Base-by-base conservation (phyloP, 2,113 vertebrate species). In the Hippolais icterina region DNA sequence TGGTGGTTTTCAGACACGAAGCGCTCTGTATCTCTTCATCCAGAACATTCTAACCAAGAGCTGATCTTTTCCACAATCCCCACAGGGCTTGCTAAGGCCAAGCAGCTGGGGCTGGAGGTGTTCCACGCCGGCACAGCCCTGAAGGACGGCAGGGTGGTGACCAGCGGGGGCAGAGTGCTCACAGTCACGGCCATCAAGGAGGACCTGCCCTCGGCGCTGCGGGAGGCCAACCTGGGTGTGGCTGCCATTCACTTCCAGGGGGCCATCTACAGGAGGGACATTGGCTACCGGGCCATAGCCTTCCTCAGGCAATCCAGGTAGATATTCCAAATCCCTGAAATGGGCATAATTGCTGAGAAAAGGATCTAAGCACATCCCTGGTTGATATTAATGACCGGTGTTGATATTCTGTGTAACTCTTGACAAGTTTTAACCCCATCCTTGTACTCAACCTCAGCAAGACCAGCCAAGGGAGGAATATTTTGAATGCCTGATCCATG, bases 51-150 rank as follows among this genome's bases (percentile, higher is more conserved):
- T 82, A 87, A 93, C 28, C 20, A 31, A 12, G 12, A 29, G 16
- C 3, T 44, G 75, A 1, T 46, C 41, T 75, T 47, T 57, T 33
- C 6, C 47, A 29, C 17, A 46, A 12, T 50, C 6, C 79, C 84
- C 77, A 15, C 87, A 99, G 99, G 99, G 44, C 93, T 99, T 68
- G 91, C 98, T 8, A 97, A 98, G 93, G 98, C 98, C 39, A 95
- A 96, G 78, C 98, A 98, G 17, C 97, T 97, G 75, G 99, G 98
- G 13, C 84, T 99, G 81, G 98, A 99, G 96, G 99, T 99, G 37
- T 99, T 99, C 97, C 99, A 99, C 11, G 99, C 99, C 0, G 99
- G 99, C 74, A 99, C 99, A 0, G 89, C 98, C 12, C 94, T 99
- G 35, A 98, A 98, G 83, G 98, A 98, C 1, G 98, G 98, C 46